A percentile compares a stretch with the other conserved stretches of the same genome.
Evolutionary conservation across 2,888 invertebrate species (phyloP).

Genomic region (Orthosia gothica): DNA sequence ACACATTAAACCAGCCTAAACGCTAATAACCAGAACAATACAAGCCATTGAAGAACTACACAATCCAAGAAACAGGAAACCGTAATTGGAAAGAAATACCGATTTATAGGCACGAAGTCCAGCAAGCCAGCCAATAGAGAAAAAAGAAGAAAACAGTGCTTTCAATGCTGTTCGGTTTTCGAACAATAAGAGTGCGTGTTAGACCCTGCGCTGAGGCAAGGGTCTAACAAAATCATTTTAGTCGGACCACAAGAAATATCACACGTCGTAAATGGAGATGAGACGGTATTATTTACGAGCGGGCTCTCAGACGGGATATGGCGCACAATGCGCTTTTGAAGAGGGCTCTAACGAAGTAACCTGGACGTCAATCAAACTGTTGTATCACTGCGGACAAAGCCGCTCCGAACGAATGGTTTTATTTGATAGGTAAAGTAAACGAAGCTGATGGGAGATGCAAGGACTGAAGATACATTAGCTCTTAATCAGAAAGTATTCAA

Average conservation of each 20-base stretch:
- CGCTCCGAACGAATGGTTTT: slow-evolving; percentile 36
- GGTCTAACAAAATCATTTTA: slow-evolving; percentile 73
- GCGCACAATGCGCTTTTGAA: slow-evolving; percentile 77
- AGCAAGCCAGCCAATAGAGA: slow-evolving; percentile 61
- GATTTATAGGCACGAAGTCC: slow-evolving; percentile 41
- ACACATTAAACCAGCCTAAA: slow-evolving; percentile 40
- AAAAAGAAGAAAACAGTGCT: slow-evolving; percentile 59
- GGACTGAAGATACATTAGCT: slow-evolving; percentile 16
- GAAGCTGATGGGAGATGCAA: slow-evolving; percentile 9
- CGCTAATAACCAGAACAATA: slow-evolving; percentile 56
- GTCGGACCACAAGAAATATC: slow-evolving; percentile 78
- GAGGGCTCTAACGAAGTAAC: slow-evolving; percentile 82
- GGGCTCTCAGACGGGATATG: slow-evolving; percentile 61
- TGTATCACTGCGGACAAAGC: slow-evolving; percentile 66
- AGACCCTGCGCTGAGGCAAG: slow-evolving; percentile 58
- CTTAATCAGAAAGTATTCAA: slow-evolving; percentile 36
- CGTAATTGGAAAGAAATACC: slow-evolving; percentile 58
- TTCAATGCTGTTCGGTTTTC: slow-evolving; percentile 60
- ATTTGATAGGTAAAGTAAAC: slow-evolving; percentile 44
- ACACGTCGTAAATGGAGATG: slow-evolving; percentile 81
- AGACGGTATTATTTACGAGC: slow-evolving; percentile 77
- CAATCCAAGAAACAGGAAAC: slow-evolving; percentile 61
- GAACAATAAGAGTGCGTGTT: slow-evolving; percentile 53
- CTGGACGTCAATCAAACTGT: slow-evolving; percentile 83
- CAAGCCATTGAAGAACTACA: slow-evolving; percentile 45